phyloP scores from a whole-genome alignment of 2,797 vertebrate genomes.

The Poeciliopsis gracilis region DNA sequence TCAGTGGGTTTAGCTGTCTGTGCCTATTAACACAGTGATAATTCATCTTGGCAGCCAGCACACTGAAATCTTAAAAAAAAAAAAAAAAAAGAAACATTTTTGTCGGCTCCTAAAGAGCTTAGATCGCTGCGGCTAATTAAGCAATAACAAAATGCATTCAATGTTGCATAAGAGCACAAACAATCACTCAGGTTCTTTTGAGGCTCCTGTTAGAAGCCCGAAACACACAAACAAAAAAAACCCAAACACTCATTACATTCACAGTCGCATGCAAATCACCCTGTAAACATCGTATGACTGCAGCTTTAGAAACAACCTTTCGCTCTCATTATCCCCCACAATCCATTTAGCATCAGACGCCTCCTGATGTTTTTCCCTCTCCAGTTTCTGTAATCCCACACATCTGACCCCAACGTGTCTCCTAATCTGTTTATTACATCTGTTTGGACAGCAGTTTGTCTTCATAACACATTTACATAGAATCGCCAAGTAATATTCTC shows the following conservation, averaged over 20 bases:
- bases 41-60: background rate
- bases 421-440: slow-evolving; percentile 29
- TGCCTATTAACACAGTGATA: background rate
- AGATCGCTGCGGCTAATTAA: background rate
- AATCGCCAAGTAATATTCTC: background rate
- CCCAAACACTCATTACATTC: slow-evolving; percentile 27
- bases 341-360: slow-evolving; percentile 50
- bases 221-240: background rate
- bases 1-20: background rate
- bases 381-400: slow-evolving; percentile 42
- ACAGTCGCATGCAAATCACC: background rate
- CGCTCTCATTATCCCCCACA: slow-evolving; percentile 34
- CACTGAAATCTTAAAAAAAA: background rate
- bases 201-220: background rate
- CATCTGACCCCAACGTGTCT: slow-evolving; percentile 35
- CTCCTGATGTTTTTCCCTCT: slow-evolving; percentile 28
- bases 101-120: background rate
- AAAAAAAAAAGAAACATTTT: background rate
- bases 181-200: background rate
- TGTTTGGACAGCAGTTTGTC: slow-evolving; percentile 14
- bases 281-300: slow-evolving; percentile 2
- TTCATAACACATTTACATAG: slow-evolving; percentile 2
- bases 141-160: background rate
- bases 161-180: background rate
- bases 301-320: slow-evolving; percentile 10